phyloP scores from a whole-genome alignment of 2,888 invertebrate genomes.

The Melitaea athalia region DNA sequence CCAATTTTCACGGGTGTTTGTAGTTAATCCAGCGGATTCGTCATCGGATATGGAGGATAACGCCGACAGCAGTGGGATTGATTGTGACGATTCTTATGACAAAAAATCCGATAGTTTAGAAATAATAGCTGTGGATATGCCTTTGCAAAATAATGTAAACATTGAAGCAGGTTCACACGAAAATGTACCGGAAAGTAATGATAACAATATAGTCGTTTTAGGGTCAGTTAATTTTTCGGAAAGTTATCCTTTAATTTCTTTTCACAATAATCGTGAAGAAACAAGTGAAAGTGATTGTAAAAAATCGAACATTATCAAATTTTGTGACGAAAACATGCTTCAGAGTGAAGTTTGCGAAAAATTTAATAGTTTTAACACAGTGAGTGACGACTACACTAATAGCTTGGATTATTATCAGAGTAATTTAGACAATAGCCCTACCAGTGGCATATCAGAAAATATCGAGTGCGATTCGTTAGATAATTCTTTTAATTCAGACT shows the following conservation, averaged over 20 bases:
- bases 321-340: slow-evolving; percentile 74
- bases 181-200: slow-evolving; percentile 51
- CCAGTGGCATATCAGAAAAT: slow-evolving; percentile 62
- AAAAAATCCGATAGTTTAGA: slow-evolving; percentile 74
- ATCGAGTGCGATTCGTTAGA: slow-evolving; percentile 68
- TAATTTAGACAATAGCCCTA: slow-evolving; percentile 61
- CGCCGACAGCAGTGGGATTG: slow-evolving; percentile 82
- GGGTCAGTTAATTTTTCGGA: slow-evolving; percentile 69
- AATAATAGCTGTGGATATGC: slow-evolving; percentile 61
- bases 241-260: slow-evolving; percentile 61
- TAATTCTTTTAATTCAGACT: slow-evolving; percentile 56
- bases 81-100: slow-evolving; percentile 85
- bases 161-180: slow-evolving; percentile 52
- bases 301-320: slow-evolving; percentile 61
- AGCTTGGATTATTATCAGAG: slow-evolving; percentile 44
- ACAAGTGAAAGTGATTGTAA: slow-evolving; percentile 50
- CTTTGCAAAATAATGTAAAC: slow-evolving; percentile 57
- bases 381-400: slow-evolving; percentile 58
- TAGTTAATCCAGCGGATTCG: slow-evolving; percentile 84
- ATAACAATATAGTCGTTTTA: slow-evolving; percentile 62
- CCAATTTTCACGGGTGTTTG: slow-evolving; percentile 85
- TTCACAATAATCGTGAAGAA: slow-evolving; percentile 56
- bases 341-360: slow-evolving; percentile 73
- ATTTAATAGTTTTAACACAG: slow-evolving; percentile 73
- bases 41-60: slow-evolving; percentile 84